Conservation (phyloP, 2,888 invertebrate genomes). For the Thymelicus acteon region DNA sequence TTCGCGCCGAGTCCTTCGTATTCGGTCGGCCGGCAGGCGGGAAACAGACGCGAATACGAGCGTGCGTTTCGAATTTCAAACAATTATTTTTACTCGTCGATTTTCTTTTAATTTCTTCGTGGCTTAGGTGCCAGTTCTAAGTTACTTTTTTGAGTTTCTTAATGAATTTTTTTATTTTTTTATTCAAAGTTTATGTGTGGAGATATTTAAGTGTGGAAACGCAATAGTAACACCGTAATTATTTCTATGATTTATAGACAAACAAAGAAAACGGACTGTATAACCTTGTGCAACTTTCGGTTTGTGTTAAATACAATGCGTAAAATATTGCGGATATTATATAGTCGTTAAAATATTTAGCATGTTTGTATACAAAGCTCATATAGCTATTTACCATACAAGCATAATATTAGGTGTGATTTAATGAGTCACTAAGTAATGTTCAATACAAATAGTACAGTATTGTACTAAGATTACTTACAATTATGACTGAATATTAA, state of each 20-base stretch:
- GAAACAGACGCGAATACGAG: slow-evolving; percentile 73
- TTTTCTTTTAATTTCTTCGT: slow-evolving; percentile 35
- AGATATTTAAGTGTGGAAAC: slow-evolving; percentile 17
- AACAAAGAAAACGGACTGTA: slow-evolving; percentile 31
- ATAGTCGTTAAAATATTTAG: slow-evolving; percentile 9
- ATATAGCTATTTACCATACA: background rate
- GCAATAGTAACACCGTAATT: slow-evolving; percentile 22
- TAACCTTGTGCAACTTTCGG: slow-evolving; percentile 35
- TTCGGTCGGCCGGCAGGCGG: slow-evolving; percentile 61
- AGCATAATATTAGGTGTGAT: slow-evolving; percentile 11
- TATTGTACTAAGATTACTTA: too few species aligned
- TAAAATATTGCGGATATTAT: slow-evolving; percentile 20
- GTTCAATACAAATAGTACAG: background rate
- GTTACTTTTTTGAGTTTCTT: slow-evolving; percentile 7
- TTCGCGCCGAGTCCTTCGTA: slow-evolving; percentile 72
- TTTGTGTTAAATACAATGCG: slow-evolving; percentile 23
- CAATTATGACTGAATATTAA: too few species aligned
- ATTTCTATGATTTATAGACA: slow-evolving; percentile 32
- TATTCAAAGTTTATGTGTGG: background rate
- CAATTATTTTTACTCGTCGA: slow-evolving; percentile 38
- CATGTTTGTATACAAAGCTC: slow-evolving; percentile 14
- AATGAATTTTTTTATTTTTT: background rate
- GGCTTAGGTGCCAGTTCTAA: background rate
- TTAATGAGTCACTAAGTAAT: background rate
- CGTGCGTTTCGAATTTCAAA: slow-evolving; percentile 54